Evolutionary conservation across 2,113 vertebrate species (phyloP).

Genomic region (Clarias macrocephalus): DNA sequence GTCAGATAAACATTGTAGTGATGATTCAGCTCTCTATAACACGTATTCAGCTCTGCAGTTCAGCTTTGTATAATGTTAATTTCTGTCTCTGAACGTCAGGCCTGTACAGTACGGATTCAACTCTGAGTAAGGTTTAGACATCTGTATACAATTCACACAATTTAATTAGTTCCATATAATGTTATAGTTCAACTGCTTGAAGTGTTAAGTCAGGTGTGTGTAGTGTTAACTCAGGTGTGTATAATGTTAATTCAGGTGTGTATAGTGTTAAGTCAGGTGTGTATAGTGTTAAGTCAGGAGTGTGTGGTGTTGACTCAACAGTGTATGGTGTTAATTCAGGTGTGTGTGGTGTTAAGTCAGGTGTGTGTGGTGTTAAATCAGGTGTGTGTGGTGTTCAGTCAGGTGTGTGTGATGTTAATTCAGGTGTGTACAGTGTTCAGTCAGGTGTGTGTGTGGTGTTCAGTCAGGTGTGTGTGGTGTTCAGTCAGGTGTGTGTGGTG

Average conservation of each 20-base stretch:
- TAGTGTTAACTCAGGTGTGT: neutral
- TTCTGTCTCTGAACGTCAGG: neutral
- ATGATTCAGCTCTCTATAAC: neutral
- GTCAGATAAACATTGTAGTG: neutral
- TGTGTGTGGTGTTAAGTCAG: too few relatives aligned
- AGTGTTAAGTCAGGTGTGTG: neutral
- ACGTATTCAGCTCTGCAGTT: neutral
- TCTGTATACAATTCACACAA: neutral
- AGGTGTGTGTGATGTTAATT: too few relatives aligned
- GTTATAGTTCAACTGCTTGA: neutral
- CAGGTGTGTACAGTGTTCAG: too few relatives aligned
- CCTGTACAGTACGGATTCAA: neutral
- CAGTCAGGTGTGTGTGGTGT: too few relatives aligned
- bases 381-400: neutral
- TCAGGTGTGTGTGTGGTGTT: too few relatives aligned
- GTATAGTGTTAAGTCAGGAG: too few relatives aligned
- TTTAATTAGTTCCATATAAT: neutral
- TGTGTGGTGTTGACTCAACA: too few relatives aligned
- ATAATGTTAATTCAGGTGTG: neutral
- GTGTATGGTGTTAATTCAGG: too few relatives aligned
- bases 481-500: too few relatives aligned
- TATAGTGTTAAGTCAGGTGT: neutral
- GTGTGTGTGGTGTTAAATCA: neutral
- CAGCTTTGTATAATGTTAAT: neutral
- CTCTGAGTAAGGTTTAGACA: neutral